Evolutionary conservation across 2,888 invertebrate species (phyloP).

Genomic region (Agrotis clavis): DNA sequence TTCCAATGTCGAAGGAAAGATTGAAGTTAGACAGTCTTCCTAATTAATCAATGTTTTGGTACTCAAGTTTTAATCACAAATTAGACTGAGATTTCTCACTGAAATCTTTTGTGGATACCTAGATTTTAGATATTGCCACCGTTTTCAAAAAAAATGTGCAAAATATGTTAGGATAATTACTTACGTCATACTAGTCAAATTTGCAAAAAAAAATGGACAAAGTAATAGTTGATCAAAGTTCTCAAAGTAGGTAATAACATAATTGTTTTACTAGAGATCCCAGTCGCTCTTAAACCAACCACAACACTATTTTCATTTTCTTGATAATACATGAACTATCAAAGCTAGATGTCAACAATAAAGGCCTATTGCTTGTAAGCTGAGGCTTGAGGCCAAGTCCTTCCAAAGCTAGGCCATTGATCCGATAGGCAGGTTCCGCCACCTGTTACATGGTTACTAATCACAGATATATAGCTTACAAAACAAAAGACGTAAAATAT

Average conservation of each 20-base stretch:
- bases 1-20: conserved; percentile 3
- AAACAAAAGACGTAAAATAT: too few species aligned
- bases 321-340: background rate
- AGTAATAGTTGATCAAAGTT: background rate
- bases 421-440: background rate
- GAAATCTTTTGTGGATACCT: too few species aligned
- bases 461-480: too few species aligned
- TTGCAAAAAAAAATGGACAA: background rate
- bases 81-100: too few species aligned
- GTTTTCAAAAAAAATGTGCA: too few species aligned
- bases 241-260: background rate
- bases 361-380: conserved; percentile 3
- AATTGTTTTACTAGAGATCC: background rate
- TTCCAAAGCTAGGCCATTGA: conserved; percentile 5
- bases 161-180: too few species aligned
- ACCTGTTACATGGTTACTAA: conserved; percentile 39
- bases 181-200: too few species aligned
- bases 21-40: conserved; percentile 13
- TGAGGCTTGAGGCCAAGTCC: background rate
- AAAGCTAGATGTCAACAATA: background rate
- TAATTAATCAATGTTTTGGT: conserved; percentile 18
- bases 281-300: background rate
- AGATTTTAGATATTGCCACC: too few species aligned
- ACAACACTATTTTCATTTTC: background rate
- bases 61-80: background rate